A percentile compares a stretch with the other conserved stretches of the same genome.
Conservation (phyloP, 2,888 invertebrate species). For the Mellilla xanthometata region DNA sequence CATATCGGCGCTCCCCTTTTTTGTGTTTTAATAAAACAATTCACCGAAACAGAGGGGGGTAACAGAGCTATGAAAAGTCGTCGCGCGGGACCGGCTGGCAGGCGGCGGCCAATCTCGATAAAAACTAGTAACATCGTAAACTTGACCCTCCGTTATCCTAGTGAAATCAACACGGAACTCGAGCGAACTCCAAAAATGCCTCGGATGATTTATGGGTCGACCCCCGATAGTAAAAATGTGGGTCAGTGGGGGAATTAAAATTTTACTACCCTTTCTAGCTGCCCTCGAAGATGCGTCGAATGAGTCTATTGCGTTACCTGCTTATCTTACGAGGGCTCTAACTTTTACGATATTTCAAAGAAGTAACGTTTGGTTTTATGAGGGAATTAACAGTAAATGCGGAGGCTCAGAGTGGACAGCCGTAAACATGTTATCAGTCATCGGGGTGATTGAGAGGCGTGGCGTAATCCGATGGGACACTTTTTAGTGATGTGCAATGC, state of each 20-base stretch:
- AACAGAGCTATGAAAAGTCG: slow-evolving; percentile 63
- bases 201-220: slow-evolving; percentile 59
- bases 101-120: slow-evolving; percentile 73
- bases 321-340: slow-evolving; percentile 43
- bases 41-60: slow-evolving; percentile 59
- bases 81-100: no score
- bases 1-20: slow-evolving; percentile 53
- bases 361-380: slow-evolving; percentile 39
- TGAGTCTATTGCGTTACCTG: slow-evolving; percentile 45
- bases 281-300: slow-evolving; percentile 44
- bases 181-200: slow-evolving; percentile 44
- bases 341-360: slow-evolving; percentile 44
- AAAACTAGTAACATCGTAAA: slow-evolving; percentile 71
- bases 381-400: slow-evolving; percentile 25
- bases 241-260: slow-evolving; percentile 65
- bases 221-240: slow-evolving; percentile 61
- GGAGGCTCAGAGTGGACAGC: slow-evolving; percentile 10
- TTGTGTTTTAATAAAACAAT: slow-evolving; percentile 68
- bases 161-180: slow-evolving; percentile 64
- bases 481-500: no score
- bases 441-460: slow-evolving; percentile 10
- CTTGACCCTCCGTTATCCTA: slow-evolving; percentile 69
- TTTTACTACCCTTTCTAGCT: slow-evolving; percentile 52
- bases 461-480: background rate
- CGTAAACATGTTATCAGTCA: slow-evolving; percentile 13